Base-by-base conservation (phyloP, 2,888 invertebrate genomes). In the Fragum whitleyi region DNA sequence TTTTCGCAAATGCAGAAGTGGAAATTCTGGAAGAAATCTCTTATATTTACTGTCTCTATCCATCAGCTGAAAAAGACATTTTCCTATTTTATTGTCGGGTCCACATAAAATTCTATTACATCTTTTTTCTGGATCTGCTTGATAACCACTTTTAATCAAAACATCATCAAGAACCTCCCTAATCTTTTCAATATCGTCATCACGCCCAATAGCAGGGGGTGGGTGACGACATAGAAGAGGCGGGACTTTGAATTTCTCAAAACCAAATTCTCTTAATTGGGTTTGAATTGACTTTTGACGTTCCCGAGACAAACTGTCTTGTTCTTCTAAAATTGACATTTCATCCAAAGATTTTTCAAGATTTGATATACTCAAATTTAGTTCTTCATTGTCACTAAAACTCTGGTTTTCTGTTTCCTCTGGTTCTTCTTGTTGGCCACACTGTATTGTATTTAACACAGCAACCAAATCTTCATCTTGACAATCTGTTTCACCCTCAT, bases 181-280 rank as follows among this genome's bases (percentile, higher is more conserved):
- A 7, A 81, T 61, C 32, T 79, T 77, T 47, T 11, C 7, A 7
- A 72, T 32, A 42, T 85, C 81, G 71, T 84, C 81, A 69, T 85
- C 79, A 16, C 79, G 32, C 14, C 85, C 85, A 16, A 69, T 81
- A 21, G 83, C 81, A 28, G 86, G 85, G 16, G 83, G 85, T n/a
- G 86, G 86, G 32, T 84, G 84, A 62, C 84, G 68, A 47, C 5
- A 47, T 9, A 47, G n/a, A 9, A 47, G 16, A 9, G 69, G 61
- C 9, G 78, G 80, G 2, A 76, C 80, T n/a, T 73, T 28, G 32
- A 65, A 73, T 28, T 71, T 61, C 14, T 71, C 19, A 59, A 80
- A 84, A 0, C 74, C 73, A 51, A 79, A 77, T 28, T 59, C 51
- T 51, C 36, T 16, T 7, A 81, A 28, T 3, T 14, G 51, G n/a